Evolutionary conservation across 2,113 vertebrate genomes (phyloP).

Genomic region (Balaenoptera acutorostrata): DNA sequence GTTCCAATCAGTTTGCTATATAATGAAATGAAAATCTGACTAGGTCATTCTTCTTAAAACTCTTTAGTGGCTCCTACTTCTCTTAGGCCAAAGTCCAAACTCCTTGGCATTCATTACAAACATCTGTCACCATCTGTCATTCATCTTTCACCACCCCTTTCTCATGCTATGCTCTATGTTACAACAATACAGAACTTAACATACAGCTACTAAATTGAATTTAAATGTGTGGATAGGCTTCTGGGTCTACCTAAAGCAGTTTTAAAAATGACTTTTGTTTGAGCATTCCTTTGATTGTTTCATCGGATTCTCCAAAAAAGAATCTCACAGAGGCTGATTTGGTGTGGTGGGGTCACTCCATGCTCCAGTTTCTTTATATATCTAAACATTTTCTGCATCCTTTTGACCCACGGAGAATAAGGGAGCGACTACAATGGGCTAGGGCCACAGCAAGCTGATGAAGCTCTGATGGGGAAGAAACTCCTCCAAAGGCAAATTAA

Average conservation of each 20-base stretch:
- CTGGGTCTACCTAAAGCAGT: not conserved
- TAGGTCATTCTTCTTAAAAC: not conserved
- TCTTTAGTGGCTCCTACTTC: not conserved
- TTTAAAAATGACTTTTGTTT: not conserved
- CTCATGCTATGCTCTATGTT: not conserved
- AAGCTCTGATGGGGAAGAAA: not conserved
- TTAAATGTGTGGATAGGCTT: not conserved
- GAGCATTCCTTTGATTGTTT: not conserved
- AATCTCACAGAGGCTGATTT: not conserved
- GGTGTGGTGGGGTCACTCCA: not conserved
- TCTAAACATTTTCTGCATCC: not conserved
- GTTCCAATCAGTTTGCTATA: not conserved
- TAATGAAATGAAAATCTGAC: not conserved
- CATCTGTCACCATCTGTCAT: not conserved
- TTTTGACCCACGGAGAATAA: not conserved
- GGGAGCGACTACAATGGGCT: not conserved
- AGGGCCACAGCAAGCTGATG: not conserved
- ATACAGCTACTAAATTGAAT: not conserved
- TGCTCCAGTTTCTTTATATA: not conserved
- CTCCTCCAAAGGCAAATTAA: not conserved
- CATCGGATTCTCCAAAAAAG: not conserved
- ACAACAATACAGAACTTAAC: not conserved
- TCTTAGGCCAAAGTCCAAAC: not conserved
- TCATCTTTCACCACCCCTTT: not conserved
- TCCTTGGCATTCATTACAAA: not conserved